Evolutionary conservation across 2,797 vertebrate species (phyloP).

Genomic region (Aythya fuligula): DNA sequence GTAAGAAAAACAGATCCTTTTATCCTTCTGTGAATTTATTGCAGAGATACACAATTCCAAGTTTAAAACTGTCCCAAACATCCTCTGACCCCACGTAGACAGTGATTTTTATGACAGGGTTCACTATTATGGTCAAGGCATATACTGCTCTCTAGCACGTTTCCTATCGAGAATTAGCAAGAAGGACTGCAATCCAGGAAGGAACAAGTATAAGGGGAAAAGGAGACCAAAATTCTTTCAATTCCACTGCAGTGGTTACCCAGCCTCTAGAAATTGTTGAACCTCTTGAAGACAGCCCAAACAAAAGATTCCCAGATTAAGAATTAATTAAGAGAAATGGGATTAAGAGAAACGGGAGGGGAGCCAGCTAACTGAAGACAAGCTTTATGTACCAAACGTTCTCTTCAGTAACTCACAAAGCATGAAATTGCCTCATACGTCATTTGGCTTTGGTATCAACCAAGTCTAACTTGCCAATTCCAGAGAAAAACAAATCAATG

Average conservation of each 20-base stretch:
- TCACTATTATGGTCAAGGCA: neutral
- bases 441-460: constrained; percentile 50
- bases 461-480: constrained; percentile 35
- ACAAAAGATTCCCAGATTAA: neutral
- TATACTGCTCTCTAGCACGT: neutral
- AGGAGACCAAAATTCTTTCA: constrained; percentile 34
- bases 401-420: constrained; percentile 49
- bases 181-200: neutral
- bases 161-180: neutral
- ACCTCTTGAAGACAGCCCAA: neutral
- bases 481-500: constrained; percentile 26
- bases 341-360: constrained; percentile 31
- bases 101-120: neutral
- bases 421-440: constrained; percentile 57
- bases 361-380: neutral
- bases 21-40: neutral
- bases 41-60: neutral
- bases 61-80: neutral
- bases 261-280: neutral
- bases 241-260: neutral
- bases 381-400: constrained; percentile 16
- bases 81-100: neutral
- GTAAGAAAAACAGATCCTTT: neutral
- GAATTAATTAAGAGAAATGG: neutral
- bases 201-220: neutral